Evolutionary conservation across 2,888 invertebrate species (phyloP).

Genomic region (Rhagonycha lutea): DNA sequence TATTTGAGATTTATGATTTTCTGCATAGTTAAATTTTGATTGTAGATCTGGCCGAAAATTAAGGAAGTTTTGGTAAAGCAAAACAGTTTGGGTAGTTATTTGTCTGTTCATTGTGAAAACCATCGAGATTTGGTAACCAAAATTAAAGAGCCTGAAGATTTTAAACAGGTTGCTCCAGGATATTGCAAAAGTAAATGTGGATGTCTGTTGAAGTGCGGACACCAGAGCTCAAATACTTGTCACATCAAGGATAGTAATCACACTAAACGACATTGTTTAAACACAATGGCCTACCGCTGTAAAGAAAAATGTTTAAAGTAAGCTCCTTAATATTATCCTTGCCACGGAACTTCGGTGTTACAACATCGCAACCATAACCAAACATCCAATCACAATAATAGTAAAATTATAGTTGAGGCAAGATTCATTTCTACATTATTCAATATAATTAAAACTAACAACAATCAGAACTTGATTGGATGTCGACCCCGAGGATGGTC

Average conservation of each 20-base stretch:
- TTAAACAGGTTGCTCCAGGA: constrained; percentile 60
- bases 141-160: constrained; percentile 54
- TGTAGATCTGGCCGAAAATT: neutral
- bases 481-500: no score
- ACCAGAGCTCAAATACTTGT: constrained; percentile 64
- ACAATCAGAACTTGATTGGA: no score
- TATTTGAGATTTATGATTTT: neutral
- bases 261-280: no score
- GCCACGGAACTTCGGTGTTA: no score
- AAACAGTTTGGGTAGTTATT: neutral
- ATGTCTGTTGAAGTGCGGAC: constrained; percentile 62
- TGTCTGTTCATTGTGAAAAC: constrained; percentile 58
- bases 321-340: constrained; percentile 26
- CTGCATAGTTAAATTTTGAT: neutral
- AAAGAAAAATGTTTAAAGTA: constrained; percentile 58
- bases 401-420: no score
- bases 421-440: no score
- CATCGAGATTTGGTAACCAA: constrained; percentile 55
- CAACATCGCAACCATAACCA: no score
- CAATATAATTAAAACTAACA: no score
- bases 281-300: constrained; percentile 56
- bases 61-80: neutral
- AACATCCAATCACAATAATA: no score
- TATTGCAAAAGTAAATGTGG: constrained; percentile 43
- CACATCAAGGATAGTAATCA: constrained; percentile 65